Conservation (phyloP, 2,888 invertebrate genomes). For the Unio pictorum region DNA sequence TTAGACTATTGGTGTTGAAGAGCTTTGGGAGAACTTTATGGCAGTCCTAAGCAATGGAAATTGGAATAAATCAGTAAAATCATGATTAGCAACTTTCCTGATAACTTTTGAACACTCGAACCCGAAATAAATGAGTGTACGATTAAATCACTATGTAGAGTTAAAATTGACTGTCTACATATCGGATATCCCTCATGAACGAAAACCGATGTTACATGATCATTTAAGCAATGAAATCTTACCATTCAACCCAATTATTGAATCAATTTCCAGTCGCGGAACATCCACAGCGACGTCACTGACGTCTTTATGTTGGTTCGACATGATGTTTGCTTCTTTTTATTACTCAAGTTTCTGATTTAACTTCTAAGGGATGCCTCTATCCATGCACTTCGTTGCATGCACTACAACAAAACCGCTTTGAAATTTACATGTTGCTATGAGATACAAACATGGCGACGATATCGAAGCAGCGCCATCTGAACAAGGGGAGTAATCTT, state of each 20-base stretch:
- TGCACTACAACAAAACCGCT: slow-evolving; percentile 20
- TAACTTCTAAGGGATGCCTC: not conserved
- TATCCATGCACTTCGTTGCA: slow-evolving; percentile 2
- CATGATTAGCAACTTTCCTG: too few relatives aligned
- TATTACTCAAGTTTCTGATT: not conserved
- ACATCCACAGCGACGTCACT: slow-evolving; percentile 21
- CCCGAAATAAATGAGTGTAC: too few relatives aligned
- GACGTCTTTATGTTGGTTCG: not conserved
- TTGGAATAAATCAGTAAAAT: too few relatives aligned
- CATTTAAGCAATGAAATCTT: slow-evolving; percentile 9
- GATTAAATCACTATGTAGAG: too few relatives aligned
- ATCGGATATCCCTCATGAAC: too few relatives aligned
- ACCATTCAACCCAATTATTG: slow-evolving; percentile 61
- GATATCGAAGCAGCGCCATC: slow-evolving; percentile 34
- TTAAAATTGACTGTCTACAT: too few relatives aligned
- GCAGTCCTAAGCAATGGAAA: too few relatives aligned
- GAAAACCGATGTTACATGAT: too few relatives aligned
- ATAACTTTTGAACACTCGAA: too few relatives aligned
- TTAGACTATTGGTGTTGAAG: too few relatives aligned
- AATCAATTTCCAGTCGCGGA: slow-evolving; percentile 46
- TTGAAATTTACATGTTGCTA: slow-evolving; percentile 48
- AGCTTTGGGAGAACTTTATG: too few relatives aligned
- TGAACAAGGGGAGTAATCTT: slow-evolving; percentile 1
- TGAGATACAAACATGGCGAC: slow-evolving; percentile 52
- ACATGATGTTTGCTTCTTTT: not conserved